Evolutionary conservation across 2,888 invertebrate species (phyloP).

Genomic region (Drosophila hamatofila): DNA sequence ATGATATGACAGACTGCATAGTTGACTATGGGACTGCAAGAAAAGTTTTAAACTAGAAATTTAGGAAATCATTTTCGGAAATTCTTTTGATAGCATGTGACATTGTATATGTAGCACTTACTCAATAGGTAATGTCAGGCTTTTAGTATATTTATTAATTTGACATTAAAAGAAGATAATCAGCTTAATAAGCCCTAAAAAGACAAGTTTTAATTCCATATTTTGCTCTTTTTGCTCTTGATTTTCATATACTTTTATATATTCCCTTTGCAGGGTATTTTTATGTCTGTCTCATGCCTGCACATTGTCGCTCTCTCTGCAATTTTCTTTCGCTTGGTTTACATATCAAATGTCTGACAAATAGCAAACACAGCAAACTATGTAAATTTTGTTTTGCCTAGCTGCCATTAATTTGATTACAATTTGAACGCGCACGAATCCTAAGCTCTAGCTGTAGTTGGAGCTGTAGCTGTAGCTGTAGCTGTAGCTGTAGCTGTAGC

Average conservation of each 20-base stretch:
- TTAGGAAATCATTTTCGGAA: no score
- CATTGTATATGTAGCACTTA: no score
- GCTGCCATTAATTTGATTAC: conserved; percentile 63
- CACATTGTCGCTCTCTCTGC: background rate
- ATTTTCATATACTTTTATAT: background rate
- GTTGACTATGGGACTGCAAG: background rate
- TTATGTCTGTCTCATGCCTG: background rate
- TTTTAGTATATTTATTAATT: no score
- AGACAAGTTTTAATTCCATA: background rate
- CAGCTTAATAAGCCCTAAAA: no score
- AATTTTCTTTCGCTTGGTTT: conserved; percentile 20
- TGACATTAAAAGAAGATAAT: no score
- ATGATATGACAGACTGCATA: background rate
- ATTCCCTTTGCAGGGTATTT: background rate
- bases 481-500: background rate
- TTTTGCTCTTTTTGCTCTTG: background rate
- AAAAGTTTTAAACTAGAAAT: no score
- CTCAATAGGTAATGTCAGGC: no score
- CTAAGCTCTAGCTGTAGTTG: background rate
- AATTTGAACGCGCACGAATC: conserved; percentile 40
- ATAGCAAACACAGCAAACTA: conserved; percentile 37
- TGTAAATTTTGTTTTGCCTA: conserved; percentile 51
- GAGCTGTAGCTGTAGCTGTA: background rate
- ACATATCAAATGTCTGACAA: conserved; percentile 44
- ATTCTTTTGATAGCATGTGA: no score